Base-by-base conservation (phyloP, 2,797 vertebrate genomes). In the Mergus octosetaceus region DNA sequence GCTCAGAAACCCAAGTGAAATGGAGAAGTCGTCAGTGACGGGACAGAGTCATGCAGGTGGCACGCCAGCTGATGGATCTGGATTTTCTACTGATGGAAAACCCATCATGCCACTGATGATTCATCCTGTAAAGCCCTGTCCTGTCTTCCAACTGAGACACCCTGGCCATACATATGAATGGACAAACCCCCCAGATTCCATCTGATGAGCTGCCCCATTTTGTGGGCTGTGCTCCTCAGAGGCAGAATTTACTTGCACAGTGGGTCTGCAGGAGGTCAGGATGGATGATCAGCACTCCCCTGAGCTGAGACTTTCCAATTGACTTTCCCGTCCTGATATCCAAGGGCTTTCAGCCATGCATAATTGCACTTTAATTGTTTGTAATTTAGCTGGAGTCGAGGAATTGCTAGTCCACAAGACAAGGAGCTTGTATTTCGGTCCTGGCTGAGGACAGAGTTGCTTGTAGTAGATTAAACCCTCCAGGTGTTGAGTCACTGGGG, bases 151-250 rank as follows among this genome's bases (percentile, higher is more conserved):
- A 5, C 11, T 53, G 24, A 14, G 41, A 54, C 19, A 45, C 58
- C 25, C 14, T 75, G 45, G 10, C 39, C 43, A 15, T 30, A 30
- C 4, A 9, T 74, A 21, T 14, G 58, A 74, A 28, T 54, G 20
- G 27, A n/a, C 39, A 83, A 38, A 38, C 13, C 14, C 49, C 0
- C 0, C 8, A 13, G 22, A 57, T n/a, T 15, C 10, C n/a, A 0
- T 57, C 43, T 76, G 13, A 9, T 69, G 53, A 69, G 28, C 36
- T 72, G 65, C n/a, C 28, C 62, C 1, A 0, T 51, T 80, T 34
- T 65, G 3, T 49, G 53, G 28, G 18, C 41, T 43, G 78, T 76
- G 22, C 11, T 65, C 11, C 22, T 76, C 18, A 0, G 15, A 22
- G 71, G 61, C 15, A 16, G 27, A 32, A 9, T 38, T 85, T 51